These are phyloP conservation scores for Microcebus murinus DNA, from an alignment of 2,113 vertebrate genomes.

Conservation along the genomic window DNA sequence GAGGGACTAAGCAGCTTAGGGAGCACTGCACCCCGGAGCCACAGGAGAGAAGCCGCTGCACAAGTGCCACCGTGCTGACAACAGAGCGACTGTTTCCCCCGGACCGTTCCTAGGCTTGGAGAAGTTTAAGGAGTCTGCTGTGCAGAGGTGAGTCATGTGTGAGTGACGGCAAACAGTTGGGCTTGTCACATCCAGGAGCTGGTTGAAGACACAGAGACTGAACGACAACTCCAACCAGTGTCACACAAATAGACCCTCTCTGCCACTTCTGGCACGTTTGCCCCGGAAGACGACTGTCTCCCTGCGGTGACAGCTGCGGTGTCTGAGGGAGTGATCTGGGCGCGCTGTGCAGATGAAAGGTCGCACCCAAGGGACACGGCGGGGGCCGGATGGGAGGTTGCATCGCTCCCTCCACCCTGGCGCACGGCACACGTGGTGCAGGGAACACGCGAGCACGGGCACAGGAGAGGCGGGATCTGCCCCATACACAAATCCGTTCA, in stretches of 20 bases:
- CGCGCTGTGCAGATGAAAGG: neutral
- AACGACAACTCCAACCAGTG: neutral
- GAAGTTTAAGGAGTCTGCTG: neutral
- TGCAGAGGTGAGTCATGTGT: neutral
- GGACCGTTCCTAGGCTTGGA: constrained; percentile 8
- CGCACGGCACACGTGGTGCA: neutral
- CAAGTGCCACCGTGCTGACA: accelerated
- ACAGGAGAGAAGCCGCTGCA: accelerated
- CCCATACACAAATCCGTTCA: constrained; percentile 66
- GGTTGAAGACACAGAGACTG: neutral
- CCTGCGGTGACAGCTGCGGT: neutral
- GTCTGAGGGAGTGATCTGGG: neutral
- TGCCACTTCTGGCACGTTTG: neutral
- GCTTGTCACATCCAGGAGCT: neutral
- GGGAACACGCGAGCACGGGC: constrained; percentile 74
- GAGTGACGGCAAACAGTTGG: neutral
- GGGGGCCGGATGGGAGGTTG: neutral
- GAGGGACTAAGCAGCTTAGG: accelerated
- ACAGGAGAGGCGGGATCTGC: constrained; percentile 47
- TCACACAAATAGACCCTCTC: neutral
- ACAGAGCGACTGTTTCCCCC: neutral
- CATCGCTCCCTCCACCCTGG: neutral
- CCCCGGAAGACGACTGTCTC: neutral
- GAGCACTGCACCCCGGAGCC: too few species aligned
- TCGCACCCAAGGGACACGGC: neutral